Evolutionary conservation across 2,888 invertebrate species (phyloP).

Genomic region (Thysanoteuthis rhombus): DNA sequence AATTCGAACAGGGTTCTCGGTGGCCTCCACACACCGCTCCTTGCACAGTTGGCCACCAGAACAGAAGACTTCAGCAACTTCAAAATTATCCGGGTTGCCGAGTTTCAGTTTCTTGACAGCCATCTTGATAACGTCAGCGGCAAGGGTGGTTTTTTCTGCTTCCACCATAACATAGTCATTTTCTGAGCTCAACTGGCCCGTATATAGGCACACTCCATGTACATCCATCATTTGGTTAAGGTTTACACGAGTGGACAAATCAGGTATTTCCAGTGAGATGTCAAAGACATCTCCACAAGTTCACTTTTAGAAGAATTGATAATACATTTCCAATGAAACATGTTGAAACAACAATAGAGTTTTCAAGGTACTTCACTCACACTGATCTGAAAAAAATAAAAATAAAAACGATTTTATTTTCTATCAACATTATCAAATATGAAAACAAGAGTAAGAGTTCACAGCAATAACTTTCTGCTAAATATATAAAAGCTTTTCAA

Average conservation of each 20-base stretch:
- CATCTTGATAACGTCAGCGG: slow-evolving; percentile 73
- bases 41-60: slow-evolving; percentile 90
- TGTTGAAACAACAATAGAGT: not conserved
- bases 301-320: not conserved
- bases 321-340: not conserved
- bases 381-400: not conserved
- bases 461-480: no score
- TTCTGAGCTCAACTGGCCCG: slow-evolving; percentile 54
- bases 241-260: not conserved
- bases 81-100: slow-evolving; percentile 53
- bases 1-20: slow-evolving; percentile 70
- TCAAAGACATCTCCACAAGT: not conserved
- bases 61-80: slow-evolving; percentile 79
- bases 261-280: not conserved
- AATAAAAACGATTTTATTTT: not conserved
- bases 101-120: slow-evolving; percentile 55
- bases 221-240: slow-evolving; percentile 53
- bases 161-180: slow-evolving; percentile 58
- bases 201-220: slow-evolving; percentile 62
- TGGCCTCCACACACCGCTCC: slow-evolving; percentile 84
- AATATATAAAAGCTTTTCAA: no score
- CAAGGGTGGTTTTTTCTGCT: slow-evolving; percentile 57
- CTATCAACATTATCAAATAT: not conserved
- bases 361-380: not conserved
- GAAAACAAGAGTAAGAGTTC: not conserved